Evolutionary conservation across 2,113 vertebrate genomes (phyloP).

Genomic region (Danionella cerebrum): DNA sequence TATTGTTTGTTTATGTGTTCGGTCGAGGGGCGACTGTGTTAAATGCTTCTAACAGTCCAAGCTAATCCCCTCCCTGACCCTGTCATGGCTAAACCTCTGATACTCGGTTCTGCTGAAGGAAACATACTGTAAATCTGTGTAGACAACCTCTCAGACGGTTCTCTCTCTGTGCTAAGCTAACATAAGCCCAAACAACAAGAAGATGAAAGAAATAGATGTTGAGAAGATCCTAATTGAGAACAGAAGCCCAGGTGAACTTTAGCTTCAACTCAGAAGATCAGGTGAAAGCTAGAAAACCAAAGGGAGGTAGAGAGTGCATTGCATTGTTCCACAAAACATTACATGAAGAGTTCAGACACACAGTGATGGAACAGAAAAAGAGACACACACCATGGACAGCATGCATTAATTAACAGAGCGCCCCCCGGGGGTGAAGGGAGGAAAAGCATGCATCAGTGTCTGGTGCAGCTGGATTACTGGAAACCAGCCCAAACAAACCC

Average conservation of each 20-base stretch:
- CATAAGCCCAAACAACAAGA: constrained; percentile 19
- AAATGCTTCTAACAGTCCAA: constrained; percentile 66
- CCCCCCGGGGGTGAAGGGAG: constrained; percentile 45
- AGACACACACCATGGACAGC: constrained; percentile 48
- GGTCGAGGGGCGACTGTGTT: constrained; percentile 30
- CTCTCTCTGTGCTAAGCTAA: too few species aligned
- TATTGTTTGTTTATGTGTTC: constrained; percentile 38
- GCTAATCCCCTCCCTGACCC: constrained; percentile 73
- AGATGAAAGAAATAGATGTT: constrained; percentile 17
- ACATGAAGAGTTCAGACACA: constrained; percentile 41
- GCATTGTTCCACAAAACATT: constrained; percentile 44
- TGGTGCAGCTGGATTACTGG: constrained; percentile 25
- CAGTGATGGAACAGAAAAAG: constrained; percentile 13
- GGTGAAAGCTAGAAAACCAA: constrained; percentile 35
- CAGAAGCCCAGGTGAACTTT: constrained; percentile 53
- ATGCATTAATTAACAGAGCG: constrained; percentile 55
- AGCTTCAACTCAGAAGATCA: constrained; percentile 49
- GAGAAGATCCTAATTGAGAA: too few species aligned
- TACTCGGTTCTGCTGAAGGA: constrained; percentile 65
- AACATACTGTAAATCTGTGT: constrained; percentile 53
- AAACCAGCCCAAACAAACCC: constrained; percentile 46
- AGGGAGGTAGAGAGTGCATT: constrained; percentile 31
- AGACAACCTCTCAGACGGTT: too few species aligned
- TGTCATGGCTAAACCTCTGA: constrained; percentile 37
- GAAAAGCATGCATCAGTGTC: constrained; percentile 57